A percentile compares a stretch with the other conserved stretches of the same genome.
These are phyloP conservation scores for Elysia crispata DNA, from an alignment of 2,888 invertebrate species.

Conservation along the genomic window DNA sequence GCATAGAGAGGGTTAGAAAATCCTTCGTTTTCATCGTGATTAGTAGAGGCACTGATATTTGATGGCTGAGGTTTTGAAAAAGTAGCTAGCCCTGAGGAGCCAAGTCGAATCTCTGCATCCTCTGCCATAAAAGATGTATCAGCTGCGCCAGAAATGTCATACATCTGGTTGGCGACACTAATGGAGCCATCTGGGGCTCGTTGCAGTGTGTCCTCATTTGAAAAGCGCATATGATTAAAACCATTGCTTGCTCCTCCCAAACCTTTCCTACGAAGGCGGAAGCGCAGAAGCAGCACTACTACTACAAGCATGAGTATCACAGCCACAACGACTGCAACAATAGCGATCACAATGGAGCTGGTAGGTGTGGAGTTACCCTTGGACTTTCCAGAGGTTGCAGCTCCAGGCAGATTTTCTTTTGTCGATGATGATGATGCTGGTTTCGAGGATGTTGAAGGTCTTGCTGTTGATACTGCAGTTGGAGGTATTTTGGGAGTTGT, in stretches of 20 bases:
- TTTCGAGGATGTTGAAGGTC: constrained; percentile 32
- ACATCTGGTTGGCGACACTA: constrained; percentile 65
- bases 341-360: constrained; percentile 24
- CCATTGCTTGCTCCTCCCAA: constrained; percentile 50
- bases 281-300: background rate
- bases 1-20: constrained; percentile 68
- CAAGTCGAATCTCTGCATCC: constrained; percentile 54
- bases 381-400: background rate
- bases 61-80: constrained; percentile 56
- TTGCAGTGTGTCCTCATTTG: constrained; percentile 62
- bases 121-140: constrained; percentile 53
- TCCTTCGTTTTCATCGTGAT: constrained; percentile 54
- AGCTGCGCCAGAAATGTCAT: constrained; percentile 56
- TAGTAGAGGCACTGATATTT: constrained; percentile 46
- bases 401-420: background rate
- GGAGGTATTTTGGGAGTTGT: constrained; percentile 21
- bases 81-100: constrained; percentile 60
- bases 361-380: background rate
- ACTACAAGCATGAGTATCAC: constrained; percentile 53
- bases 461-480: constrained; percentile 40
- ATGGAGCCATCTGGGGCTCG: constrained; percentile 60
- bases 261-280: constrained; percentile 54
- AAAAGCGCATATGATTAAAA: constrained; percentile 63
- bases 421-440: constrained; percentile 36
- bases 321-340: constrained; percentile 21